Conservation (phyloP, 2,113 vertebrate species). For the Paramisgurnus dabryanus region DNA sequence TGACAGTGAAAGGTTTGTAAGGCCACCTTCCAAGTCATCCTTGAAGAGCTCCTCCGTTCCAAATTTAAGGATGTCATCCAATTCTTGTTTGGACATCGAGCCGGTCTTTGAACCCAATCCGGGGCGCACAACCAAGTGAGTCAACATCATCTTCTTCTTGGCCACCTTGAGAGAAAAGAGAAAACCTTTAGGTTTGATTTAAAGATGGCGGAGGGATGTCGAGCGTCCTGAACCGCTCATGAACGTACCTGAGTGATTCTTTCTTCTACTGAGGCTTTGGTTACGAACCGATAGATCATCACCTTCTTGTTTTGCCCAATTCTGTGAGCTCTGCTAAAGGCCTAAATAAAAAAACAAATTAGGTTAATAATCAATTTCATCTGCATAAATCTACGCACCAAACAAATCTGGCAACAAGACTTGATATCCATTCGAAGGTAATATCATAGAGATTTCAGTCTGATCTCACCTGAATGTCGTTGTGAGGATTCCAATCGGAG, state of each 20-base stretch:
- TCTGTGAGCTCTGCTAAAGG: conserved; percentile 96
- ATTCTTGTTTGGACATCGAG: conserved; percentile 97
- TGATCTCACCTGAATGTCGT: conserved; percentile 90
- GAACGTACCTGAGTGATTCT: conserved; percentile 87
- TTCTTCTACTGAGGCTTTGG: conserved; percentile 95
- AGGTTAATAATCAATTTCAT: not conserved
- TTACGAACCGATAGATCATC: conserved; percentile 98
- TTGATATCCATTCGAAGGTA: too few relatives aligned
- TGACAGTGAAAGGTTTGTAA: not conserved
- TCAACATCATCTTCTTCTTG: conserved; percentile 99
- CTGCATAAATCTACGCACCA: not conserved
- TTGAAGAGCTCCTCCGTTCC: conserved; percentile 95
- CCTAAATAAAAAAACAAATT: conserved; percentile 68
- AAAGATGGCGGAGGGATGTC: not conserved
- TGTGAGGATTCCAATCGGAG: conserved; percentile 98
- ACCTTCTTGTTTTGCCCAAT: conserved; percentile 98
- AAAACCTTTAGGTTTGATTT: not conserved
- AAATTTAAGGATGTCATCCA: conserved; percentile 97
- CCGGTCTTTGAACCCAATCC: conserved; percentile 95
- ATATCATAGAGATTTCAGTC: too few relatives aligned
- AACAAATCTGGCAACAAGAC: not conserved
- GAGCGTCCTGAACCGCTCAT: too few relatives aligned
- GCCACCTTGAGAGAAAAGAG: conserved; percentile 75
- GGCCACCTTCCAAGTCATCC: conserved; percentile 77
- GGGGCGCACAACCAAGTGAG: conserved; percentile 93